phyloP scores from a whole-genome alignment of 2,113 vertebrate genomes.

The Serilophus lunatus region DNA sequence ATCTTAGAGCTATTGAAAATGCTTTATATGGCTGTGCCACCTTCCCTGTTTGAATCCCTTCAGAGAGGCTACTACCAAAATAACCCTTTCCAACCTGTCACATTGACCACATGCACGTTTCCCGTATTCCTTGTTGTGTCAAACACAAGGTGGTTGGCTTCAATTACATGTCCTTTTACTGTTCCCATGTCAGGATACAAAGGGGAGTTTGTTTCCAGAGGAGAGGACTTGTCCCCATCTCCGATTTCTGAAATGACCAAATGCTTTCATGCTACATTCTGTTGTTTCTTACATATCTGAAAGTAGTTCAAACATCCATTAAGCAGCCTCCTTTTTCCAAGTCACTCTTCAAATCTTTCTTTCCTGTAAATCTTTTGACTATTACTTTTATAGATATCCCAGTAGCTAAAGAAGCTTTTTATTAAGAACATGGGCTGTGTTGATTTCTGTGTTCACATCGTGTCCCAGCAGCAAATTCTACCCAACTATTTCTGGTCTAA shows the following conservation, averaged over 20 bases:
- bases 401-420: background rate
- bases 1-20: background rate
- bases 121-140: background rate
- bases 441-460: background rate
- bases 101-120: background rate
- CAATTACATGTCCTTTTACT: accelerated
- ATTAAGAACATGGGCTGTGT: background rate
- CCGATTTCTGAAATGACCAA: background rate
- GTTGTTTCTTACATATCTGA: background rate
- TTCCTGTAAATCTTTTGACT: background rate
- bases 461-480: background rate
- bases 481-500: background rate
- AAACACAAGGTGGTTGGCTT: background rate
- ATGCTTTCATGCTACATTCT: background rate
- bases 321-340: background rate
- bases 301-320: background rate
- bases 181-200: background rate
- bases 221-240: background rate
- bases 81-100: background rate
- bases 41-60: background rate
- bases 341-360: background rate
- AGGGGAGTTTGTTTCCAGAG: background rate
- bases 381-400: background rate
- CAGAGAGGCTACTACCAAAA: background rate
- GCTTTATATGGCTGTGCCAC: background rate